Evolutionary conservation across 2,797 vertebrate genomes (phyloP), one percentile per base, ranked within the genome.

Genomic region (Paedocypris micromegethes): DNA sequence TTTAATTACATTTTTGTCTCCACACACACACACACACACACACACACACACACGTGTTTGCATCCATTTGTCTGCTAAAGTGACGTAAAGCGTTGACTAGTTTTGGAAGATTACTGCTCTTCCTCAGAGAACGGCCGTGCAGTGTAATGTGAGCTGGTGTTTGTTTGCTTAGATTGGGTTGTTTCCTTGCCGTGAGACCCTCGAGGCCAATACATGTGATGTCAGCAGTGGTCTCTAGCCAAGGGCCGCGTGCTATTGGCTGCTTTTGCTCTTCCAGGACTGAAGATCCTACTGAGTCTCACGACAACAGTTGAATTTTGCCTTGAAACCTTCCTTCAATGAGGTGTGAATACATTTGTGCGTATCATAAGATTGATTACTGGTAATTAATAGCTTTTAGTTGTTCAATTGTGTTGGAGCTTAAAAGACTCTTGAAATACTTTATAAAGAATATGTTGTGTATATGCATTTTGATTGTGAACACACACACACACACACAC

Each of bases 81-180:
- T 23, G 23, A 23, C 23, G 23, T 23, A 23, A 23, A 23, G 23
- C 23, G 23, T 23, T 1, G 23, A 23, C 78, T 76, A 77, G 83
- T 84, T 87, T 66, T 78, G 80, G 75, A 55, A 83, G 77, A 84
- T 86, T 84, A 79, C 84, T 83, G 72, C 77, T 76, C 75, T 56
- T 40, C 59, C 73, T 59, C 6, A 76, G 77, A 77, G 75, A 77
- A 75, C 74, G 65, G 46, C 6, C 58, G 61, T 54, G 58, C 6
- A 5, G 56, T 53, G 51, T 53, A 65, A 72, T 68, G 8, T 53
- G 44, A 74, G 61, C 40, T 53, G 48, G 61, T 74, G 72, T 72
- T 65, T 62, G 64, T 76, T 75, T 74, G 51, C 51, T 74, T 56
- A 60, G 52, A 64, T 65, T 55, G 70, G 38, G 51, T 48, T 9